Conservation (phyloP, 2,888 invertebrate species). For the Chrysolina haemoptera region DNA sequence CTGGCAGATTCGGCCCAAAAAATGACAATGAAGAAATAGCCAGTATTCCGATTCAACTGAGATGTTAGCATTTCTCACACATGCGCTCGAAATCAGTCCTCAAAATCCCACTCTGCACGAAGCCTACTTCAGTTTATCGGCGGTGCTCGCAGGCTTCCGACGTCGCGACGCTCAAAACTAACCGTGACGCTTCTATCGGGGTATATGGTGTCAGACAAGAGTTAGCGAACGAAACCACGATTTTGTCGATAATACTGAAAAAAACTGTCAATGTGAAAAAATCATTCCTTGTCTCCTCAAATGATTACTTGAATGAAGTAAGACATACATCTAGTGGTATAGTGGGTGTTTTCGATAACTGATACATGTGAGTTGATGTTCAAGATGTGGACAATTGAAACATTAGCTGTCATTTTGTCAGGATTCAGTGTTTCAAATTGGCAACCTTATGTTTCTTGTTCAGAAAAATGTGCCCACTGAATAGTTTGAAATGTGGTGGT, state of each 20-base stretch:
- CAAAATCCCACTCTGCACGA: constrained; percentile 30
- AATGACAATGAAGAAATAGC: constrained; percentile 35
- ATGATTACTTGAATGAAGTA: constrained; percentile 3
- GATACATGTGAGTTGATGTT: constrained; percentile 8
- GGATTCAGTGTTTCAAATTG: neutral
- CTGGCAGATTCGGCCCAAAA: neutral
- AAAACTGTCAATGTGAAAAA: neutral
- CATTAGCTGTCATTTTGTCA: neutral
- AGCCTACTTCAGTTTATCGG: constrained; percentile 34
- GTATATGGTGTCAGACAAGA: neutral
- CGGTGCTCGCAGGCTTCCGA: constrained; percentile 13
- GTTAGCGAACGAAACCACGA: neutral
- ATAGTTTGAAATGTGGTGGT: constrained; percentile 41
- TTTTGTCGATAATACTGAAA: neutral
- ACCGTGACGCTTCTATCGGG: constrained; percentile 3
- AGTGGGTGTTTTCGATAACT: neutral
- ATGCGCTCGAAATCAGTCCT: constrained; percentile 37
- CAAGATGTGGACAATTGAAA: neutral
- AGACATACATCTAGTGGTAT: neutral
- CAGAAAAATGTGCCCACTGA: constrained; percentile 42
- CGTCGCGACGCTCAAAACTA: neutral
- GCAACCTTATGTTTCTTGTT: constrained; percentile 26
- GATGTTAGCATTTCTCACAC: constrained; percentile 42
- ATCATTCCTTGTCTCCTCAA: neutral
- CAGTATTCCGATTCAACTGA: constrained; percentile 40